Conservation (phyloP, 2,797 vertebrate species). For the Enteromius afrohamiltoni region DNA sequence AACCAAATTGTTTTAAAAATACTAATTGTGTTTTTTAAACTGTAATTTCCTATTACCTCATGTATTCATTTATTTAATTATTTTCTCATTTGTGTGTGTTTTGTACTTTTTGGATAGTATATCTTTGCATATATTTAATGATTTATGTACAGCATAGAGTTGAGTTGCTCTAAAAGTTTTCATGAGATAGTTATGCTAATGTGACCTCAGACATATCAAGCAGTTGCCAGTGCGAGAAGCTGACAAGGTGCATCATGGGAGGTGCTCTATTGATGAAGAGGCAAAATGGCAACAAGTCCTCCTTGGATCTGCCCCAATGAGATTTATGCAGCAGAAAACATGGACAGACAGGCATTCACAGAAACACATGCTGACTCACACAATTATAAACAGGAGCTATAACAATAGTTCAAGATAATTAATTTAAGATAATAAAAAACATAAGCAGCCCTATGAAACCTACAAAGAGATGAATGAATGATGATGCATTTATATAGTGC, state of each 20-base stretch:
- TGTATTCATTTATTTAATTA: background rate
- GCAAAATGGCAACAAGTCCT: conserved; percentile 51
- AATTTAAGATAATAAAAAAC: conserved; percentile 1
- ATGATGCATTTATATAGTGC: no score
- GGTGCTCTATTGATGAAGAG: conserved; percentile 77
- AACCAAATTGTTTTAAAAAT: background rate
- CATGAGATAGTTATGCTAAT: conserved; percentile 70
- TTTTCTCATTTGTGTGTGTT: background rate
- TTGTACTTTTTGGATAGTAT: background rate
- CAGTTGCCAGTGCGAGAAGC: conserved; percentile 72
- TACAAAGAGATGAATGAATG: background rate
- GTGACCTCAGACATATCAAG: conserved; percentile 69
- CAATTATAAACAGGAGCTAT: conserved; percentile 4
- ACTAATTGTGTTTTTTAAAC: background rate
- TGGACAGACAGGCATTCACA: conserved; percentile 38
- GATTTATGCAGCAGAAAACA: conserved; percentile 37
- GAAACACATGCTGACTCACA: conserved; percentile 25
- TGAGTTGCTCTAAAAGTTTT: conserved; percentile 26
- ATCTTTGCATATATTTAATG: background rate
- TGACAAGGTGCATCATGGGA: conserved; percentile 78
- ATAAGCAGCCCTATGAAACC: background rate
- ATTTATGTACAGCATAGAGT: conserved; percentile 1
- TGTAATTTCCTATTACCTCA: background rate
- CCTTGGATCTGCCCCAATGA: conserved; percentile 37
- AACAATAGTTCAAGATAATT: conserved; percentile 35